Evolutionary conservation across 2,888 invertebrate genomes (phyloP), one percentile per base, ranked within the genome.

Genomic region (Abrostola triplasia): DNA sequence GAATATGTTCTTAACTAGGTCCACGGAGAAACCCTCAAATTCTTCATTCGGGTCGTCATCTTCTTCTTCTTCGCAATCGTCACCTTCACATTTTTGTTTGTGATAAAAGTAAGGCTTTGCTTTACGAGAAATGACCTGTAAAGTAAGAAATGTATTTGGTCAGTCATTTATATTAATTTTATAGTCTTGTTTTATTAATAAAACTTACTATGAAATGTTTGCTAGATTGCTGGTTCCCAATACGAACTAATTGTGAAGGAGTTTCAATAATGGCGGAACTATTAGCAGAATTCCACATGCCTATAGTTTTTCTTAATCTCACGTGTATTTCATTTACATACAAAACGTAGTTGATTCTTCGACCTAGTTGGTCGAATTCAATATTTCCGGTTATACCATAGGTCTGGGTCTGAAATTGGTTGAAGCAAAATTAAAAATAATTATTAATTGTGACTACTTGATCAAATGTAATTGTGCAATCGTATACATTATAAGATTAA

Each of bases 21-120:
- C 98, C 12, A 98, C 95, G 56, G 96, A 96, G 86, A 97, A 98
- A 2, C 97, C 97, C 89, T 97, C 97, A 82, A 95, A 97, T 75
- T 95, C 95, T 57, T 95, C 95, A 12, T 96, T 96, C 0, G 91
- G 71, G 41, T 78, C 90, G 7, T 96, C 92, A 50, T 95, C 95
- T 70, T 95, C 92, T 49, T 95, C 95, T 70, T 95, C 95, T 66
- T 93, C 92, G 61, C 92, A 90, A 6, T 73, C 64, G 5, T 85
- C 81, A 1, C 81, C 82, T 64, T 81, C 81, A 70, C 92, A 92
- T 68, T 84, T 80, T 64, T 81, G 69, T 88, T 96, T 97, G 52
- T 95, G 90, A 95, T 96, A 96, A 65, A 97, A 96, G 85, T 97
- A 98, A 0, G 98, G 98, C 55, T 96, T 95, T 74, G 96, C 97